Conservation (phyloP, 1,140 invertebrate genomes). For the Trachymyrmex septentrionalis region DNA sequence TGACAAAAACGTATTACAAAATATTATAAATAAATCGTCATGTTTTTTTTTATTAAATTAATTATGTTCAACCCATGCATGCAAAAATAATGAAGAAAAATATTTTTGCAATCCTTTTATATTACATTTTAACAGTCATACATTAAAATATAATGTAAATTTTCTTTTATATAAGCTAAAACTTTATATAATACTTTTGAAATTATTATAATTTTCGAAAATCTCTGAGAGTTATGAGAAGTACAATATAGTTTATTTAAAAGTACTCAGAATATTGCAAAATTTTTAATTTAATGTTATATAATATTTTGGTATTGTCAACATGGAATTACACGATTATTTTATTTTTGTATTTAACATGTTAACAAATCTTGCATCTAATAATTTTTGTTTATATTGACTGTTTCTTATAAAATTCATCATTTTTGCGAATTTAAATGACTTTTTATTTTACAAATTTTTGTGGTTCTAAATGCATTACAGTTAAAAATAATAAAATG, state of each 20-base stretch:
- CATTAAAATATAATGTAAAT: conserved; percentile 41
- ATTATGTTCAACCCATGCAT: conserved; percentile 43
- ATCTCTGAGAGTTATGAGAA: conserved; percentile 3
- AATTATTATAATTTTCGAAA: conserved; percentile 30
- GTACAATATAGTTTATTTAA: conserved; percentile 45
- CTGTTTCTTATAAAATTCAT: conserved; percentile 22
- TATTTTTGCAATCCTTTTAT: conserved; percentile 61
- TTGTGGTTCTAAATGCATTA: conserved; percentile 36
- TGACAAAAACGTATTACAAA: conserved; percentile 51
- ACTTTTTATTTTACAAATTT: conserved; percentile 38
- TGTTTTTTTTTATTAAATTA: conserved; percentile 54
- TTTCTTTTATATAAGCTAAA: conserved; percentile 40
- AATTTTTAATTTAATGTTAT: conserved; percentile 39
- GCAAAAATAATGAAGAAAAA: conserved; percentile 59
- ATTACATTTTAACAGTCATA: conserved; percentile 33
- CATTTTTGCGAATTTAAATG: conserved; percentile 18
- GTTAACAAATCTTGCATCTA: conserved; percentile 8
- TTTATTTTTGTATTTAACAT: conserved; percentile 23
- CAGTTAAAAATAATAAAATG: conserved; percentile 16
- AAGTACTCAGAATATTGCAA: conserved; percentile 9
- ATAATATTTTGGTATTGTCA: conserved; percentile 13
- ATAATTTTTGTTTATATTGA: conserved; percentile 13
- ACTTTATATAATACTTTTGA: conserved; percentile 21
- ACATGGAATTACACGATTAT: conserved; percentile 4
- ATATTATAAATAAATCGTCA: conserved; percentile 62